These are phyloP conservation scores for Punctoribates punctum DNA, from an alignment of 2,888 invertebrate genomes.

Conservation along the genomic window DNA sequence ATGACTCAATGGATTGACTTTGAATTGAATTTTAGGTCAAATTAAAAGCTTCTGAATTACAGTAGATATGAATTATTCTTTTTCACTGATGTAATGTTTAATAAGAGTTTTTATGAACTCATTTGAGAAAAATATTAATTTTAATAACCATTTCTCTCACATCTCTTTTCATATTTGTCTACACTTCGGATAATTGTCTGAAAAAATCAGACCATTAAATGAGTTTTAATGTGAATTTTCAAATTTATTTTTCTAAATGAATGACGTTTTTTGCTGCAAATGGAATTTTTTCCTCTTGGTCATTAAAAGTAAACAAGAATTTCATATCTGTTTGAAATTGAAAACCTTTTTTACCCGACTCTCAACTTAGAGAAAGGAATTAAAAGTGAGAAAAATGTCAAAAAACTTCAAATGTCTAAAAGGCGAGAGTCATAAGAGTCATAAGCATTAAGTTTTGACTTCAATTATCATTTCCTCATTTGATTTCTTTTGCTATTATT, in stretches of 20 bases:
- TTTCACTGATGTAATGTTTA: not conserved
- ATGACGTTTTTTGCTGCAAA: too few relatives aligned
- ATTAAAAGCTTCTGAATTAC: not conserved
- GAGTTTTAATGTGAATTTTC: too few relatives aligned
- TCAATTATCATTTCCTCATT: constrained; percentile 1
- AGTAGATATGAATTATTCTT: not conserved
- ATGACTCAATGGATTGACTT: not conserved
- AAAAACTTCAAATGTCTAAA: not conserved
- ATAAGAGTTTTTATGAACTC: not conserved
- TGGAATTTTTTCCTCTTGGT: too few relatives aligned
- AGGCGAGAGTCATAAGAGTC: not conserved
- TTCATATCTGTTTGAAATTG: not conserved
- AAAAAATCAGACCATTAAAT: too few relatives aligned
- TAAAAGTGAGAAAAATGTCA: not conserved
- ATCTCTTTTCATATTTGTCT: not conserved
- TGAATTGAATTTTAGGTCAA: constrained; percentile 13
- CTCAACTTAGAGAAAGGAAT: too few relatives aligned
- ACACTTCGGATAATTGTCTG: too few relatives aligned
- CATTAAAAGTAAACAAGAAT: too few relatives aligned
- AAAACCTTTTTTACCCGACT: not conserved
- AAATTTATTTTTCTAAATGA: too few relatives aligned
- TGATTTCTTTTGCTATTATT: not conserved
- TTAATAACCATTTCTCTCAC: not conserved
- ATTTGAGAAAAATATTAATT: constrained; percentile 1
- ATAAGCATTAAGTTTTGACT: not conserved